Evolutionary conservation across 2,797 vertebrate genomes (phyloP).

Genomic region (Orestias chungarensis): DNA sequence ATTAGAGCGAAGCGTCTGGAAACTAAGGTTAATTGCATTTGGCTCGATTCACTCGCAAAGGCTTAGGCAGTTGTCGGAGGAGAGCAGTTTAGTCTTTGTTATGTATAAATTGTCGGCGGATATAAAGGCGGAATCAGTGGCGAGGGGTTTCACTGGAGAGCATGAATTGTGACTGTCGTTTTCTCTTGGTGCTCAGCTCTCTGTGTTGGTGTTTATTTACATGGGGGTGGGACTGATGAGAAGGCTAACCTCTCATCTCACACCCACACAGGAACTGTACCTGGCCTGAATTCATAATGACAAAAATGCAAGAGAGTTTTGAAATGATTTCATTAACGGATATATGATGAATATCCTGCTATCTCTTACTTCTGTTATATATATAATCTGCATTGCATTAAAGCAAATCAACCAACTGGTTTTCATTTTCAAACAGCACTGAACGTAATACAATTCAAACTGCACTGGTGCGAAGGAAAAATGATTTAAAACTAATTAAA

Average conservation of each 20-base stretch:
- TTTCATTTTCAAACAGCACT: neutral
- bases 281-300: neutral
- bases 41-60: neutral
- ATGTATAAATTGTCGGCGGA: neutral
- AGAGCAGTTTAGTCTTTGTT: neutral
- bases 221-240: conserved; percentile 1
- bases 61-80: neutral
- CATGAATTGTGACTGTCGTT: neutral
- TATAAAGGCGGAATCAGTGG: neutral
- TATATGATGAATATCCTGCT: neutral
- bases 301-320: neutral
- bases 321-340: neutral
- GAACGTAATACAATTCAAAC: neutral
- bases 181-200: neutral
- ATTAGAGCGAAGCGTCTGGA: neutral
- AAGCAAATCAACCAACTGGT: neutral
- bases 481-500: neutral
- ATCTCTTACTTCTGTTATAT: neutral
- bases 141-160: neutral
- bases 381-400: neutral
- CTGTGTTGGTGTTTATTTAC: conserved; percentile 4
- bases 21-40: neutral
- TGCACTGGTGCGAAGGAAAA: neutral
- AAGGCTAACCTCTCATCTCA: neutral
- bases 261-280: neutral